phyloP scores from a whole-genome alignment of 2,888 invertebrate genomes.

The Ophion ellenae region DNA sequence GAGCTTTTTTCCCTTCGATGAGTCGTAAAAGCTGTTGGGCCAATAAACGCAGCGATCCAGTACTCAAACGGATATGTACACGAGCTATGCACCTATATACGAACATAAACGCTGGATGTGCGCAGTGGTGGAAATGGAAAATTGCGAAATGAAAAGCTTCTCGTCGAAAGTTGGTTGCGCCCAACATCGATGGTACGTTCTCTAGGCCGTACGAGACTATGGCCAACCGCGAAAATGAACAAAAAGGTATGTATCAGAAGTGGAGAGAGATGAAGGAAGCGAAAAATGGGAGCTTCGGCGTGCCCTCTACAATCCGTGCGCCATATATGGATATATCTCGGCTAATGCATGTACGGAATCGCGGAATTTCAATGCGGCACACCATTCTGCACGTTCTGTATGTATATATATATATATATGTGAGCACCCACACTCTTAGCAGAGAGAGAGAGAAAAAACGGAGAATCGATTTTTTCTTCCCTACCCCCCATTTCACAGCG shows the following conservation, averaged over 20 bases:
- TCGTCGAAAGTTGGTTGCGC: slow-evolving; percentile 48
- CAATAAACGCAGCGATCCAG: not conserved
- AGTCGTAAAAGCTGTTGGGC: slow-evolving; percentile 27
- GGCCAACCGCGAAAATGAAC: slow-evolving; percentile 34
- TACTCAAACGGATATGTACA: not conserved
- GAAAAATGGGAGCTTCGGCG: slow-evolving; percentile 33
- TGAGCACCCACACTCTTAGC: not conserved
- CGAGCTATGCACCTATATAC: not conserved
- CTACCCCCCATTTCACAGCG: slow-evolving; percentile 4
- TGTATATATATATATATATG: not conserved
- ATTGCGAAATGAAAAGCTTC: slow-evolving; percentile 59
- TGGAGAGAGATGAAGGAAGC: slow-evolving; percentile 24
- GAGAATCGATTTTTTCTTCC: slow-evolving; percentile 31
- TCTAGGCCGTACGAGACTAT: slow-evolving; percentile 11
- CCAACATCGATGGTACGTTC: slow-evolving; percentile 42
- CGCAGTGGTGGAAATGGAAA: slow-evolving; percentile 46
- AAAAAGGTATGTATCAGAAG: slow-evolving; percentile 40
- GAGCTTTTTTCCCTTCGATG: not conserved
- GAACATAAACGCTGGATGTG: not conserved
- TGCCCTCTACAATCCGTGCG: slow-evolving; percentile 41
- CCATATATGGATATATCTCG: slow-evolving; percentile 20
- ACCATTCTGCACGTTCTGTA: slow-evolving; percentile 6
- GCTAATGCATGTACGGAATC: slow-evolving; percentile 59
- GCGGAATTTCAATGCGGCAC: slow-evolving; percentile 59
- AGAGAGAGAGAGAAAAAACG: slow-evolving; percentile 25